A percentile compares a stretch with the other conserved stretches of the same genome.
phyloP scores from a whole-genome alignment of 1,140 invertebrate genomes.

The Anastatus disparis region DNA sequence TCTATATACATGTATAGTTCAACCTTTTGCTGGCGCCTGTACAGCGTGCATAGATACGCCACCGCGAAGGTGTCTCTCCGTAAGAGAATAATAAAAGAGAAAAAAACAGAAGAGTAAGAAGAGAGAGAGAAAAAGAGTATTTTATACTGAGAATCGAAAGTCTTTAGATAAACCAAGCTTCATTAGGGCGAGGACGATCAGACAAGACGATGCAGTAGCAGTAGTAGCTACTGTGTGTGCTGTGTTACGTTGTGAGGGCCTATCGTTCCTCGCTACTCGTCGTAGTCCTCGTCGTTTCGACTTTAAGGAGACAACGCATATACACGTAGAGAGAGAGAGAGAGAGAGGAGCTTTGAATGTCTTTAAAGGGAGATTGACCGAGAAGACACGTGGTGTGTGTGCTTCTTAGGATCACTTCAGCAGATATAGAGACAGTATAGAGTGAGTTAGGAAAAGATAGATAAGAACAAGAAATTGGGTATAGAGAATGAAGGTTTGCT shows the following conservation, averaged over 20 bases:
- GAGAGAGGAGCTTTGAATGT: too few relatives aligned
- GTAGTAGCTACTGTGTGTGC: conserved; percentile 21
- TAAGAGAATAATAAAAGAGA: neutral
- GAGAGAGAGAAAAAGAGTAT: neutral
- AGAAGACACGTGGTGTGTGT: conserved; percentile 10
- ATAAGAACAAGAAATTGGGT: too few relatives aligned
- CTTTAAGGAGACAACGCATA: conserved; percentile 36
- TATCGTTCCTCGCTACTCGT: conserved; percentile 36
- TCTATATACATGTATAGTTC: neutral
- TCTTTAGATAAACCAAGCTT: conserved; percentile 68
- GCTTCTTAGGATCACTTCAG: neutral
- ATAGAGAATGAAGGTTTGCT: too few relatives aligned
- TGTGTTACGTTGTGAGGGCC: neutral
- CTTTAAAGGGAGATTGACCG: conserved; percentile 46
- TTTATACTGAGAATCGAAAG: conserved; percentile 66
- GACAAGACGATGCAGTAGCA: conserved; percentile 64
- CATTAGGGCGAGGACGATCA: conserved; percentile 68
- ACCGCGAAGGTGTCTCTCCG: conserved; percentile 4
- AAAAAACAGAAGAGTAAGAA: neutral
- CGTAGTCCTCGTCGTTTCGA: too few relatives aligned
- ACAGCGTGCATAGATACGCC: conserved; percentile 1
- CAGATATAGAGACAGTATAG: too few relatives aligned
- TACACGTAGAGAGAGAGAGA: too few relatives aligned
- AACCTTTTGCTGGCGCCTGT: conserved; percentile 14
- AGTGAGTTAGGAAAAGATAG: too few relatives aligned